phyloP scores from a whole-genome alignment of 2,888 invertebrate genomes.

The Paralinhomoeus sp. region DNA sequence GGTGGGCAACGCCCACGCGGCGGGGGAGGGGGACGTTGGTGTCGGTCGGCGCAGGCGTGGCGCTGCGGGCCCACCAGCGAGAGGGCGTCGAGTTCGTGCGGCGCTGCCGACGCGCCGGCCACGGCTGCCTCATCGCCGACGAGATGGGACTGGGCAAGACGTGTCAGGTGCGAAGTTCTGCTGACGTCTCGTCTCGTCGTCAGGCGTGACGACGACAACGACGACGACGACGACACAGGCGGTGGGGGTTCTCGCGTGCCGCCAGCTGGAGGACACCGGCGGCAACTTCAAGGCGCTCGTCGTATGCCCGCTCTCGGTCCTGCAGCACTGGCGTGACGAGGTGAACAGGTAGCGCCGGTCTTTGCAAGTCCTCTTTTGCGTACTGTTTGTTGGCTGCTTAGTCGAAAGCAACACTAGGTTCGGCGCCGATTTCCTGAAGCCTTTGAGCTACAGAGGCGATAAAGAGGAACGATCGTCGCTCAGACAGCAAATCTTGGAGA shows the following conservation, averaged over 20 bases:
- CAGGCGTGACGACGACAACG: too few relatives aligned
- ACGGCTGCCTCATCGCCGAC: conserved; percentile 91
- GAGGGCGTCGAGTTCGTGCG: conserved; percentile 7
- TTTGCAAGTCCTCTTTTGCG: neutral
- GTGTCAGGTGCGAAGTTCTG: conserved; percentile 46
- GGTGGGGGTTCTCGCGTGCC: too few relatives aligned
- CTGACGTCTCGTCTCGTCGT: too few relatives aligned
- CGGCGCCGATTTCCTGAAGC: conserved; percentile 19
- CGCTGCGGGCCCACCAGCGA: conserved; percentile 5
- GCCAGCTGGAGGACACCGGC: too few relatives aligned
- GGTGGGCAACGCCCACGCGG: too few relatives aligned
- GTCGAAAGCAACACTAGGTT: conserved; percentile 16
- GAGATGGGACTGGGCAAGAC: conserved; percentile 99
- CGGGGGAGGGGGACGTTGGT: too few relatives aligned
- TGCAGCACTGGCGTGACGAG: conserved; percentile 95
- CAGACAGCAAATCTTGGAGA: conserved; percentile 11
- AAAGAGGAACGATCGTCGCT: conserved; percentile 23
- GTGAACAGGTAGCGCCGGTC: conserved; percentile 45
- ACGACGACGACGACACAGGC: too few relatives aligned
- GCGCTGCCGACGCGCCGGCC: conserved; percentile 27
- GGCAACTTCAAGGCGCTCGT: too few relatives aligned
- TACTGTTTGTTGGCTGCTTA: neutral
- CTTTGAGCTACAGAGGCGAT: conserved; percentile 22
- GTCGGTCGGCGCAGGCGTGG: too few relatives aligned
- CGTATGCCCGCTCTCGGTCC: conserved; percentile 84